Percentiles rank a stretch among this genome's conserved stretches.
Conservation (phyloP, 2,888 invertebrate genomes). For the Macrosiphum euphorbiae region DNA sequence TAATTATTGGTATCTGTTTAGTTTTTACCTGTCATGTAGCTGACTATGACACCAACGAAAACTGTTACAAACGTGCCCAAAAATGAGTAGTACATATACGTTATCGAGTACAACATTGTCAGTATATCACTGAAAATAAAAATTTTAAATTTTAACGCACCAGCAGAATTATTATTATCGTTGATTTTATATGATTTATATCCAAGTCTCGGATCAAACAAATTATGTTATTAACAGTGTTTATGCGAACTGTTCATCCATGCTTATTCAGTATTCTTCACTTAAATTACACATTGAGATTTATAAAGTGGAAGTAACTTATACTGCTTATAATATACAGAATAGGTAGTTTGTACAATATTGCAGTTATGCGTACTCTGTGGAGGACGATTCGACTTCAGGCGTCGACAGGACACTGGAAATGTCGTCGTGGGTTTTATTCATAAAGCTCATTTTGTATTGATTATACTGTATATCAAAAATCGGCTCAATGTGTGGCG, state of each 20-base stretch:
- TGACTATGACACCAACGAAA: slow-evolving; percentile 78
- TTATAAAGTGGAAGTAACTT: neutral
- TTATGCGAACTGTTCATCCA: neutral
- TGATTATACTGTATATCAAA: slow-evolving; percentile 62
- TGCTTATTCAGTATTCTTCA: neutral
- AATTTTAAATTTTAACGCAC: neutral
- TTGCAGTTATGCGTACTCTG: slow-evolving; percentile 2
- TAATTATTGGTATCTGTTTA: slow-evolving; percentile 36
- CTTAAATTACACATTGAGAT: neutral
- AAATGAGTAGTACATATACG: slow-evolving; percentile 90
- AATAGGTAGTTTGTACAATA: too few relatives aligned
- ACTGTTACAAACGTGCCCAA: slow-evolving; percentile 85
- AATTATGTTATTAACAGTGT: neutral
- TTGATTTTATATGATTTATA: neutral
- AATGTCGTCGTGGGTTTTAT: slow-evolving; percentile 2
- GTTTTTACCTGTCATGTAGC: slow-evolving; percentile 74
- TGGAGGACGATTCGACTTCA: neutral
- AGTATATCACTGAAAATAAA: slow-evolving; percentile 73
- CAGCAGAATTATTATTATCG: neutral
- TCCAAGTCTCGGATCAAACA: neutral
- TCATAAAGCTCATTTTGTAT: slow-evolving; percentile 51
- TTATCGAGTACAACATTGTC: slow-evolving; percentile 79
- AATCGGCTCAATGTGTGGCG: slow-evolving; percentile 70
- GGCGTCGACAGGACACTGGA: neutral
- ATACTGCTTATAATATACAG: too few relatives aligned